Evolutionary conservation across 2,113 vertebrate species (phyloP).

Genomic region (Heptranchias perlo): DNA sequence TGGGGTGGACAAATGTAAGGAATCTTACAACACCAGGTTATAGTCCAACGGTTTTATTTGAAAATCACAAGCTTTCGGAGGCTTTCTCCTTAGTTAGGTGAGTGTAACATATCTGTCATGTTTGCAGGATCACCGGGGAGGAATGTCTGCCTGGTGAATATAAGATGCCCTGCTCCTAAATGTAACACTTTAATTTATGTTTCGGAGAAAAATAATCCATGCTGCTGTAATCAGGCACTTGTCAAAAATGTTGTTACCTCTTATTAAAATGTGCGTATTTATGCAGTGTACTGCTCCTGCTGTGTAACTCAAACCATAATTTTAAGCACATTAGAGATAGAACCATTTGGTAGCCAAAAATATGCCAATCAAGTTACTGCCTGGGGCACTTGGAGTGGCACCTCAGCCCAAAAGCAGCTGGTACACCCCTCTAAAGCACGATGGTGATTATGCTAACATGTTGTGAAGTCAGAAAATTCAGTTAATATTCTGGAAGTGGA

Average conservation of each 20-base stretch:
- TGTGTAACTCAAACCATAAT: too few species aligned
- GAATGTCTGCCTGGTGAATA: not conserved
- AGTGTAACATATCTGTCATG: not conserved
- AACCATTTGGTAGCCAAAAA: not conserved
- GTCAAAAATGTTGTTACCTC: not conserved
- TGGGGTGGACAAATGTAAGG: too few species aligned
- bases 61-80: too few species aligned
- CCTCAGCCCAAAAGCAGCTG: not conserved
- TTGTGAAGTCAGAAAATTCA: conserved; percentile 24
- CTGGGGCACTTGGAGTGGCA: not conserved
- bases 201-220: not conserved
- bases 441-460: not conserved
- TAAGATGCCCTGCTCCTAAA: not conserved
- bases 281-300: not conserved
- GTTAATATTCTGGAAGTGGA: not conserved
- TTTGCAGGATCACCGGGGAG: not conserved
- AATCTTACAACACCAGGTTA: too few species aligned
- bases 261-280: not conserved
- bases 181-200: not conserved
- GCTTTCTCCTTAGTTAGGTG: too few species aligned
- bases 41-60: too few species aligned
- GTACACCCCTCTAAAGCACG: not conserved
- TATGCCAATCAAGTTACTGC: not conserved
- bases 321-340: not conserved
- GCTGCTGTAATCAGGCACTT: not conserved